Evolutionary conservation across 2,113 vertebrate species (phyloP).

Genomic region (Melanostigma gelatinosum): DNA sequence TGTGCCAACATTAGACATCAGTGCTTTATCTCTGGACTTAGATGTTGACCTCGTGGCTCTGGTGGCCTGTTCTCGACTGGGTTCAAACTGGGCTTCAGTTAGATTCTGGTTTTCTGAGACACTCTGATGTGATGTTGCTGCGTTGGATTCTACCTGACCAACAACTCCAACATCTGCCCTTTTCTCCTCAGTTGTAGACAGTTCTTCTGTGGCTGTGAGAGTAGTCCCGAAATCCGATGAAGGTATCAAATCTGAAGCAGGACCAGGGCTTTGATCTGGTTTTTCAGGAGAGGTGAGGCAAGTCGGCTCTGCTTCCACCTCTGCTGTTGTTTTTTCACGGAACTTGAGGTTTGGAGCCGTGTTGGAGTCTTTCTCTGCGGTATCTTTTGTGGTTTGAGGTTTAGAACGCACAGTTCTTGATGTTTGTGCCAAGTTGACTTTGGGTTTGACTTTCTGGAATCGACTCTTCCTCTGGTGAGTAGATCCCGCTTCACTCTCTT

Average conservation of each 20-base stretch:
- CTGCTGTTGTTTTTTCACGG: not conserved
- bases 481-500: not conserved
- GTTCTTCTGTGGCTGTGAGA: not conserved
- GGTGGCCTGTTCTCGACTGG: conserved; percentile 47
- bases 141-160: not conserved
- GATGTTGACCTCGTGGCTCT: conserved; percentile 26
- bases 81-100: conserved; percentile 1
- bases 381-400: conserved; percentile 13
- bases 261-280: not conserved
- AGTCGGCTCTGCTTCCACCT: conserved; percentile 2
- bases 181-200: conserved; percentile 1
- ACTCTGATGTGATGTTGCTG: conserved; percentile 5
- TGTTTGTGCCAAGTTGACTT: conserved; percentile 35
- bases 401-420: conserved; percentile 42
- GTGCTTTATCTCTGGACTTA: conserved; percentile 9
- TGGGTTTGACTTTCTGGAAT: conserved; percentile 56
- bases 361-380: not conserved
- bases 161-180: not conserved
- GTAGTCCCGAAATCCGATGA: not conserved
- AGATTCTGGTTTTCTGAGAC: conserved; percentile 56
- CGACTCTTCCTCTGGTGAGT: conserved; percentile 11
- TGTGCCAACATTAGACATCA: not conserved
- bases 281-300: not conserved
- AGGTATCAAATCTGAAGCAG: not conserved
- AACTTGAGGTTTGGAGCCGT: not conserved